phyloP scores from a whole-genome alignment of 2,797 vertebrate species.

The Masticophis lateralis region DNA sequence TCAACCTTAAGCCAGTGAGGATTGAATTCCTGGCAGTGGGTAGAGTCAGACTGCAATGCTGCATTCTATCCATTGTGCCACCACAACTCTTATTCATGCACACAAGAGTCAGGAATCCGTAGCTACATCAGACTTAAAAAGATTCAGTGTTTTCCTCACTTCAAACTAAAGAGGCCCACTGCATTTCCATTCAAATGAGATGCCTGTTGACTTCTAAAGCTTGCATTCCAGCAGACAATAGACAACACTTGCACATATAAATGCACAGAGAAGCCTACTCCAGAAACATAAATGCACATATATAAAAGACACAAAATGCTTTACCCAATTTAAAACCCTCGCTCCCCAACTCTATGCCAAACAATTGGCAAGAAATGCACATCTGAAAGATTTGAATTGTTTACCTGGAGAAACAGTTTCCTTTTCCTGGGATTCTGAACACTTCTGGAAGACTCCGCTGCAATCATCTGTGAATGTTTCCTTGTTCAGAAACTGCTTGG shows the following conservation, averaged over 20 bases:
- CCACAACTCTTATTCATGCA: not conserved
- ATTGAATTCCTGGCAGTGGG: not conserved
- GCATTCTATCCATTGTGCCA: not conserved
- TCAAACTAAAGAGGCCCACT: not conserved
- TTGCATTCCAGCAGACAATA: not conserved
- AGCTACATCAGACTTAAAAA: not conserved
- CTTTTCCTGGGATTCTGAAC: constrained; percentile 4
- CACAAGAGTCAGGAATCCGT: not conserved
- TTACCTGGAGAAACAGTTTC: constrained; percentile 54
- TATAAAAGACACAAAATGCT: not conserved
- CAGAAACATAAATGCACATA: constrained; percentile 1
- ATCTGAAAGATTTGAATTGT: not conserved
- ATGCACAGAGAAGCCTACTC: not conserved
- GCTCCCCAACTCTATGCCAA: not conserved
- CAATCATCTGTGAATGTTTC: constrained; percentile 67
- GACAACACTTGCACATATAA: not conserved
- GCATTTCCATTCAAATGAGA: not conserved
- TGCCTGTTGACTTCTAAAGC: not conserved
- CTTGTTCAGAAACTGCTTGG: constrained; percentile 60
- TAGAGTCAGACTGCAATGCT: not conserved
- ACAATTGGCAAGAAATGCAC: not conserved
- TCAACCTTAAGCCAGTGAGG: not conserved
- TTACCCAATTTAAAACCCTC: not conserved
- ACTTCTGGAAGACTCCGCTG: constrained; percentile 59
- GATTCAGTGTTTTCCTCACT: not conserved